Base-by-base conservation (phyloP, 2,113 vertebrate species). In the Lates calcarifer region DNA sequence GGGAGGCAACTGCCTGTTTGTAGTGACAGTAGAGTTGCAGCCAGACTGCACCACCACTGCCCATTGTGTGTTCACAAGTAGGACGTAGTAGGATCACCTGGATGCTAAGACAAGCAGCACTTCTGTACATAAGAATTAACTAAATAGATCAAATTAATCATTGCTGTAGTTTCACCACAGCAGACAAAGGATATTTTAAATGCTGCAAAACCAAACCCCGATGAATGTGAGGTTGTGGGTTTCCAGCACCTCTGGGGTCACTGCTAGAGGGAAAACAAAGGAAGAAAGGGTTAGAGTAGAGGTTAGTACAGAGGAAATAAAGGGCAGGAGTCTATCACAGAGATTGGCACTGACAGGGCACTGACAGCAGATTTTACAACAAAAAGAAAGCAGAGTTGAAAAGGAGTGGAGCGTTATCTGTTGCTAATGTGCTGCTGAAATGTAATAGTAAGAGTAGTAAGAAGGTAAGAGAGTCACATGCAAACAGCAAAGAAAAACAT, bases 361-460 rank as follows among this genome's bases (percentile, higher is more conserved):
- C 80, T 77, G 73, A 88, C 77, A 84, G 72, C 29, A 53, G 29
- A 37, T 60, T 64, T 81, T 53, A 63, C 51, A 89, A 65, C 74
- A 83, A 39, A 77, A 26, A 63, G 58, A 33, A 5, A 55, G 49
- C 43, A 9, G 45, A 55, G 41, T 51, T 67, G 24, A 11, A 51
- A 24, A 12, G 11, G 49, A 51, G 49, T 51, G 9, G 49, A 24
- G 49, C 22, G 45, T 47, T 47, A 47, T 77, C 39, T 58, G 20
- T 53, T 51, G 63, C 49, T 72, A 45, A 26, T 58, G 56, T 74
- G 51, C 72, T 55, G 67, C 73, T 74, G 72, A 74, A n/a, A n/a
- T n/a, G n/a, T n/a, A n/a, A n/a, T n/a, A n/a, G n/a, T n/a, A n/a
- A n/a, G n/a, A n/a, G n/a, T 70, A 71, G 58, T 60, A n/a, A 39